Evolutionary conservation across 2,797 vertebrate genomes (phyloP).

Genomic region (Pelochelys cantorii): DNA sequence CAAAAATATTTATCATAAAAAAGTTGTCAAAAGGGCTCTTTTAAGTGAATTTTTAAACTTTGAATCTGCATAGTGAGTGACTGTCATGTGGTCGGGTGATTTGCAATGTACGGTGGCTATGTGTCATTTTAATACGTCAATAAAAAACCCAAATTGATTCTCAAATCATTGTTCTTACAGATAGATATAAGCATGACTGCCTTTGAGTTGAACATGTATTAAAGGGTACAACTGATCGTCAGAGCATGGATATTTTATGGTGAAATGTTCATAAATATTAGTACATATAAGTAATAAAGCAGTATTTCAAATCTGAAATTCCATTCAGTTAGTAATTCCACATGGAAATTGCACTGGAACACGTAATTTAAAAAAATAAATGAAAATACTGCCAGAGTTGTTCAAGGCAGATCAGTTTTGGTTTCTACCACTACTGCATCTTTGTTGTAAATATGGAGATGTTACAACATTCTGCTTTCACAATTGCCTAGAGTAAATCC

Average conservation of each 20-base stretch:
- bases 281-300: background rate
- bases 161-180: background rate
- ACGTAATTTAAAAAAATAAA: background rate
- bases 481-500: background rate
- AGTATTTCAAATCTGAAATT: conserved; percentile 31
- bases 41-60: background rate
- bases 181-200: background rate
- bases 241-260: background rate
- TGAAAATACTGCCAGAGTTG: background rate
- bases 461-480: background rate
- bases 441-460: background rate
- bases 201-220: background rate
- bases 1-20: background rate
- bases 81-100: background rate
- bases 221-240: rapidly evolving
- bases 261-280: background rate
- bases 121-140: background rate
- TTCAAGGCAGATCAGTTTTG: background rate
- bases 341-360: background rate
- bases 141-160: background rate
- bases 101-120: background rate
- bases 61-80: background rate
- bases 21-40: rapidly evolving
- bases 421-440: background rate
- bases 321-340: background rate